Evolutionary conservation across 2,797 vertebrate genomes (phyloP).

Genomic region (Hydrophis major): DNA sequence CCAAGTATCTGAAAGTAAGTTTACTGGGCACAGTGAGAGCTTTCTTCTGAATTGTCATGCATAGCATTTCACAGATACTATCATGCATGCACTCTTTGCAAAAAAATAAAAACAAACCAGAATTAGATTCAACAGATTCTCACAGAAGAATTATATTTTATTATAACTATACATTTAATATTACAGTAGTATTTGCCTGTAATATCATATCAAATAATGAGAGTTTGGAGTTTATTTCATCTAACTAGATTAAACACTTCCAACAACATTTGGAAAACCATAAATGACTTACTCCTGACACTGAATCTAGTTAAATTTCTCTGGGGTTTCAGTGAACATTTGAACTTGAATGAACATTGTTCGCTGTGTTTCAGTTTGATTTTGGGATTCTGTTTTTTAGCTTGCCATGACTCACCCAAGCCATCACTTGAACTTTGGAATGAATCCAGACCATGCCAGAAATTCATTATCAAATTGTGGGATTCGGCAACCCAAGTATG

Average conservation of each 20-base stretch:
- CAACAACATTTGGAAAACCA: background rate
- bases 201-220: background rate
- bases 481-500: slow-evolving; percentile 96
- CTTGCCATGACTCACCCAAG: slow-evolving; percentile 98
- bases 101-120: background rate
- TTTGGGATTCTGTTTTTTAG: slow-evolving; percentile 64
- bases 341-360: background rate
- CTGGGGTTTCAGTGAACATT: background rate
- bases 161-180: background rate
- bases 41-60: background rate
- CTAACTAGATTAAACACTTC: background rate
- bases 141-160: background rate
- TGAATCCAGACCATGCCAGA: slow-evolving; percentile 97
- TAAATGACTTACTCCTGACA: background rate
- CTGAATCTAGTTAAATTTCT: background rate
- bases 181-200: background rate
- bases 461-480: slow-evolving; percentile 98
- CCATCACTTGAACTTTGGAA: slow-evolving; percentile 98
- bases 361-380: background rate
- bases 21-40: background rate
- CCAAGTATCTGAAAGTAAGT: background rate
- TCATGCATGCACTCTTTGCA: background rate
- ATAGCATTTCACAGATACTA: background rate
- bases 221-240: background rate
- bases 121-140: background rate